Percentiles rank a stretch among this genome's conserved stretches.
Conservation (phyloP, 1,140 invertebrate genomes). For the Bombus picipes region DNA sequence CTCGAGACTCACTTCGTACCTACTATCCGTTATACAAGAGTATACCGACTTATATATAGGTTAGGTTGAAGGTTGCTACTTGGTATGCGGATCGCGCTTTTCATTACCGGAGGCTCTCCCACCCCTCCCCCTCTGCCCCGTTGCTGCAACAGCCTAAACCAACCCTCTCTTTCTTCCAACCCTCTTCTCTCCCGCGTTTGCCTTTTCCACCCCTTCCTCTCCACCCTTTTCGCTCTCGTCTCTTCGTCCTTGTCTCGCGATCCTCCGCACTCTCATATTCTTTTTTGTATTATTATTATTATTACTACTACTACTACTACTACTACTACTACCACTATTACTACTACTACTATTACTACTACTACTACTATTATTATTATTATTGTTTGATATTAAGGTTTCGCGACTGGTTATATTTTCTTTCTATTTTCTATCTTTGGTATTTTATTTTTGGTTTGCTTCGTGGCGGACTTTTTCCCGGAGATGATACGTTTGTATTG, state of each 20-base stretch:
- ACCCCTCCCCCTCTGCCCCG: conserved; percentile 60
- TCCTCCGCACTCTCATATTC: neutral
- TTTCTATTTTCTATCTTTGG: neutral
- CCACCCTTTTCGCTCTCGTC: conserved; percentile 45
- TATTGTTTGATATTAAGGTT: conserved; percentile 27
- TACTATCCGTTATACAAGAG: conserved; percentile 73
- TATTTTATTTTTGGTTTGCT: neutral
- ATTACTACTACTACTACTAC: fast-evolving
- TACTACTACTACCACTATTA: no score
- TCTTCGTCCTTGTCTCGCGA: conserved; percentile 19
- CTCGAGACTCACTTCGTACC: conserved; percentile 64
- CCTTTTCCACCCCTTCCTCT: conserved; percentile 56
- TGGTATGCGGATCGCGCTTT: conserved; percentile 83
- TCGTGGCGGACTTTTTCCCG: neutral
- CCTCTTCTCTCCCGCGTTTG: conserved; percentile 50
- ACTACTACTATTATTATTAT: neutral
- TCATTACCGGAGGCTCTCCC: conserved; percentile 82
- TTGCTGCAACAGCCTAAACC: conserved; percentile 82
- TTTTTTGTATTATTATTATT: neutral
- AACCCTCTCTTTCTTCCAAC: conserved; percentile 72
- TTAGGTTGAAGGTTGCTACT: conserved; percentile 80
- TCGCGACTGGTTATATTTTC: conserved; percentile 21
- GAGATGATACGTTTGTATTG: no score
- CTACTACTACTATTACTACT: no score
- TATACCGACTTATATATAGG: conserved; percentile 73